Percentiles rank a stretch among this genome's conserved stretches.
Evolutionary conservation across 2,797 vertebrate genomes (phyloP).

Genomic region (Chrosomus eos): DNA sequence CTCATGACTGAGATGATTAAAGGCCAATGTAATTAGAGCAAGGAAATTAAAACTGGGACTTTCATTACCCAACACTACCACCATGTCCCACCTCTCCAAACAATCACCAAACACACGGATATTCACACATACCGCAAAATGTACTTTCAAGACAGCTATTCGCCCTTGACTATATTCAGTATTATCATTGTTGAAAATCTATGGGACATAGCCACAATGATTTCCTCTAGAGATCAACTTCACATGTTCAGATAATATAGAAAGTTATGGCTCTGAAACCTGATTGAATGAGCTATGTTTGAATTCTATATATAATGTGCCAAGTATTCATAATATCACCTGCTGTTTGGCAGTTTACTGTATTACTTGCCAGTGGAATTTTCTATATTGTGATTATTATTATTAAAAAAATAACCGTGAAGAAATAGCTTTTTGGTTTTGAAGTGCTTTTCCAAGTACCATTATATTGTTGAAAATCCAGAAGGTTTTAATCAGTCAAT

Average conservation of each 20-base stretch:
- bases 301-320: background rate
- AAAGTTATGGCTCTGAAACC: background rate
- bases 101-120: constrained; percentile 48
- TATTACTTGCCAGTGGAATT: background rate
- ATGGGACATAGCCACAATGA: background rate
- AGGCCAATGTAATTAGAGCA: constrained; percentile 93
- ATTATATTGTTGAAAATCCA: background rate
- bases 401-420: background rate
- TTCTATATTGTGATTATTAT: background rate
- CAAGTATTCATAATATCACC: background rate
- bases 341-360: background rate
- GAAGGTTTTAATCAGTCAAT: background rate
- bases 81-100: constrained; percentile 70
- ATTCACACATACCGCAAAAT: constrained; percentile 35
- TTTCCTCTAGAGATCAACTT: background rate
- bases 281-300: background rate
- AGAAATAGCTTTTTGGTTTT: background rate
- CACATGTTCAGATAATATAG: background rate
- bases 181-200: constrained; percentile 20
- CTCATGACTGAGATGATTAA: constrained; percentile 94
- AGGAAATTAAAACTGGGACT: constrained; percentile 89
- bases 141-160: constrained; percentile 17
- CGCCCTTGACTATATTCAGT: background rate
- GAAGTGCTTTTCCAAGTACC: background rate
- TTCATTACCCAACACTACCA: constrained; percentile 76